Evolutionary conservation across 2,797 vertebrate genomes (phyloP), one percentile per base, ranked within the genome.

Genomic region (Denticeps clupeoides): DNA sequence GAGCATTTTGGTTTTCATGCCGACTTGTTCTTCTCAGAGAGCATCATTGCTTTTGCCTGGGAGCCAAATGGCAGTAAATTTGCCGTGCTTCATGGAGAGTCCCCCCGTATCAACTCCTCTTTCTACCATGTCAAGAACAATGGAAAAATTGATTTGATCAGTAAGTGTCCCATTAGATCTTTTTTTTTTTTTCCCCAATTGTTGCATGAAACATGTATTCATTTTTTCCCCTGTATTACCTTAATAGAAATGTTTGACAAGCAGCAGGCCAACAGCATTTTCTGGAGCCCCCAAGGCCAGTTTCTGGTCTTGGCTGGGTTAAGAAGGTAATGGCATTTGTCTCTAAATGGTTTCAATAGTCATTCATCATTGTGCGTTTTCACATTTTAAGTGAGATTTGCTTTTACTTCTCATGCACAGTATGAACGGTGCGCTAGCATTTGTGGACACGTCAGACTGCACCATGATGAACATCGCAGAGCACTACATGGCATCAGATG

Each of bases 81-180:
- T 63, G 90, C 95, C 0, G 95, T 99, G 51, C 75, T 99, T 24
- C 95, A 98, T 2, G 95, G 95, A 7, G 95, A 99, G 62, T 77
- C 85, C 3, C 95, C 95, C 1, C 75, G 95, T 23, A 98, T 99
- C 71, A 93, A 82, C 0, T 87, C 79, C 5, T 95, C 94, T 5
- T 98, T 98, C 77, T 99, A 99, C 67, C 90, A 99, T 0, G 95
- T 99, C 51, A 98, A 95, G 70, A 98, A 82, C 82, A 99, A 98
- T 0, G 94, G 95, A 52, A 98, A 99, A 75, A 99, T 98, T 3
- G 93, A 98, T 21, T 81, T 96, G 58, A 89, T 90, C 64, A 99
- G 94, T 97, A 68, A 87, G 93, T 82, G 2, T 10, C n/a, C 19
- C 18, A 32, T 32, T 15, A 32, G n/a, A 16, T 16, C 4, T 35